Evolutionary conservation across 2,888 invertebrate species (phyloP).

Genomic region (Synanthedon andrenaeformis): DNA sequence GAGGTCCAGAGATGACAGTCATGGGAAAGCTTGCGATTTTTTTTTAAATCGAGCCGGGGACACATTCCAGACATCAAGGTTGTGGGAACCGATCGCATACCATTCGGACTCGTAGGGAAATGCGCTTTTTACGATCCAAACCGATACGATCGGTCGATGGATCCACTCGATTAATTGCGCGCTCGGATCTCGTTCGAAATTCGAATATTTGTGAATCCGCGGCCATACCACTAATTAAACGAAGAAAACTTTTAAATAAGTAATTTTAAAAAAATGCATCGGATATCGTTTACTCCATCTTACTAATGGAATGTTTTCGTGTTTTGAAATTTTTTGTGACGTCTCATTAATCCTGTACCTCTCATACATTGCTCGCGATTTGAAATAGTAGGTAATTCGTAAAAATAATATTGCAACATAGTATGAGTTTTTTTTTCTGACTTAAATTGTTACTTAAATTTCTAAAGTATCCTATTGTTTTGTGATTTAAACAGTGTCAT

Average conservation of each 20-base stretch:
- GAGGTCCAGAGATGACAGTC: constrained; percentile 38
- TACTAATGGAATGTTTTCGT: too few relatives aligned
- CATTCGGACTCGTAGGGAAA: constrained; percentile 39
- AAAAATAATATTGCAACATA: too few relatives aligned
- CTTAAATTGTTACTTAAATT: too few relatives aligned
- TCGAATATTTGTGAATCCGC: constrained; percentile 33
- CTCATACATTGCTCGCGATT: too few relatives aligned
- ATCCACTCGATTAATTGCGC: constrained; percentile 55
- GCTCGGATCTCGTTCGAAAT: constrained; percentile 32
- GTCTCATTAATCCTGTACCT: neutral
- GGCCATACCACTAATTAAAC: neutral
- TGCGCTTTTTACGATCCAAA: constrained; percentile 44
- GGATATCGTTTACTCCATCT: too few relatives aligned
- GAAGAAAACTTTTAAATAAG: neutral
- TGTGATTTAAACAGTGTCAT: too few relatives aligned
- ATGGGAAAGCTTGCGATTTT: constrained; percentile 63
- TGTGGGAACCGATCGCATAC: constrained; percentile 68
- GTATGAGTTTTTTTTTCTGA: too few relatives aligned
- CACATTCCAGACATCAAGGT: constrained; percentile 49
- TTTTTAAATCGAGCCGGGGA: constrained; percentile 41
- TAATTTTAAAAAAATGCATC: too few relatives aligned
- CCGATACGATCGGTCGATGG: constrained; percentile 54
- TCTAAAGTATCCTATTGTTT: too few relatives aligned
- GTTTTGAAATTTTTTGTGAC: too few relatives aligned
- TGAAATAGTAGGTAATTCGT: too few relatives aligned